Base-by-base conservation (phyloP, 2,113 vertebrate genomes). In the Lophura nycthemera region DNA sequence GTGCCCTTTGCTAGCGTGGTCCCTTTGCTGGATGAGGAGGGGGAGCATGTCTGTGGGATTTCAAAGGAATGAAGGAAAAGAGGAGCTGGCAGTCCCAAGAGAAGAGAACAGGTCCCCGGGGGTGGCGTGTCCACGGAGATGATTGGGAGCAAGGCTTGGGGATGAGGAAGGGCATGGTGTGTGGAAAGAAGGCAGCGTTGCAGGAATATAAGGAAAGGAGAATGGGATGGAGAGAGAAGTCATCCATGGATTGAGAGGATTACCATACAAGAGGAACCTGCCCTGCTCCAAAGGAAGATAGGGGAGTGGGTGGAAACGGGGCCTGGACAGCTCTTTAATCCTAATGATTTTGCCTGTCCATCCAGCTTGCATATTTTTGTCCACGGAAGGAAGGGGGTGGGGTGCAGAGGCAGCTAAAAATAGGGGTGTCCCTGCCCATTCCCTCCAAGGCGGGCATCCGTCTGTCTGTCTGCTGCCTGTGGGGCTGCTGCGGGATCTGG, bases 391-490 rank as follows among this genome's bases (percentile, higher is more conserved):
- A 88, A 92, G 87, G 95, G 93, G 92, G 85, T 93, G 96, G 95
- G 65, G 73, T 83, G 80, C 65, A 78, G 79, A 79, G 57, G 67
- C 71, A 86, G 90, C 95, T 97, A 97, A 97, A 97, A 96, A 96
- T 97, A 97, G 90, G 95, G 88, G 85, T 81, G 94, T 96, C 96
- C 92, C 93, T 95, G 88, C 95, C 93, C 76, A 81, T 95, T 96
- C 91, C 93, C 92, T n/a, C 94, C 81, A 96, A 96, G 94, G 96
- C 69, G 17, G 92, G 90, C 88, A 93, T 95, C 84, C 60, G 72
- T 96, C 95, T 80, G 87, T 66, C 86, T 73, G 66, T 43, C 57
- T 92, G 86, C 63, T 72, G 96, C 90, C 94, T 91, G 87, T 13
- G 84, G 88, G 96, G 73, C n/a, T 95, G 91, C 88, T 96, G 91